Evolutionary conservation across 2,888 invertebrate genomes (phyloP).

Genomic region (Plagodis pulveraria): DNA sequence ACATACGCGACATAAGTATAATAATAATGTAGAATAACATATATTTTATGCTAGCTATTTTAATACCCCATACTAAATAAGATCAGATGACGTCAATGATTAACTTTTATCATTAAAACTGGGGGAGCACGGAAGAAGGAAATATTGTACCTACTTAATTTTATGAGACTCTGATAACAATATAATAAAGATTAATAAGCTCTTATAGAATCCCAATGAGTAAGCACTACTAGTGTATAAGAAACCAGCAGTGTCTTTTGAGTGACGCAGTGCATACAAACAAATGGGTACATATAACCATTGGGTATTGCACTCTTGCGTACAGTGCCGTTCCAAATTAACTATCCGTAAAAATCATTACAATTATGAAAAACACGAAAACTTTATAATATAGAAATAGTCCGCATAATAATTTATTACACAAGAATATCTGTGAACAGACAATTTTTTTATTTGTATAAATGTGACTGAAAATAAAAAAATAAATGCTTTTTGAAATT

Average conservation of each 20-base stretch:
- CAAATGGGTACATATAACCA: background rate
- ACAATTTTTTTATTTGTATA: background rate
- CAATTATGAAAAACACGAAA: background rate
- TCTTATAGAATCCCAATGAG: slow-evolving; percentile 23
- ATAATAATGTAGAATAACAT: slow-evolving; percentile 25
- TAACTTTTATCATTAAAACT: too few species aligned
- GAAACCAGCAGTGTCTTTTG: slow-evolving; percentile 8
- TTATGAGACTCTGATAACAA: slow-evolving; percentile 24
- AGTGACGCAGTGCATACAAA: slow-evolving; percentile 11
- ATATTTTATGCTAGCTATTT: slow-evolving; percentile 31
- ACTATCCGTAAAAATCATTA: background rate
- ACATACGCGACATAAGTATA: slow-evolving; percentile 20
- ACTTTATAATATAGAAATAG: background rate
- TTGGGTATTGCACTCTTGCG: slow-evolving; percentile 5
- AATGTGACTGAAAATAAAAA: slow-evolving; percentile 49
- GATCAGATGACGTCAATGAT: slow-evolving; percentile 6
- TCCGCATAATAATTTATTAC: background rate
- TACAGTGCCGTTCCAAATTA: background rate
- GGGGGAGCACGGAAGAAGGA: background rate
- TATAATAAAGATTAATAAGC: slow-evolving; percentile 27
- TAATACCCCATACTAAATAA: slow-evolving; percentile 20
- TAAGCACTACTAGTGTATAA: slow-evolving; percentile 16
- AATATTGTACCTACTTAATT: slow-evolving; percentile 12
- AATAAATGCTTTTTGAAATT: slow-evolving; percentile 78
- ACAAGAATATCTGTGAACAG: slow-evolving; percentile 5